A percentile compares a stretch with the other conserved stretches of the same genome.
These are phyloP conservation scores for Andrena praecox DNA, from an alignment of 2,888 invertebrate species.

Conservation along the genomic window DNA sequence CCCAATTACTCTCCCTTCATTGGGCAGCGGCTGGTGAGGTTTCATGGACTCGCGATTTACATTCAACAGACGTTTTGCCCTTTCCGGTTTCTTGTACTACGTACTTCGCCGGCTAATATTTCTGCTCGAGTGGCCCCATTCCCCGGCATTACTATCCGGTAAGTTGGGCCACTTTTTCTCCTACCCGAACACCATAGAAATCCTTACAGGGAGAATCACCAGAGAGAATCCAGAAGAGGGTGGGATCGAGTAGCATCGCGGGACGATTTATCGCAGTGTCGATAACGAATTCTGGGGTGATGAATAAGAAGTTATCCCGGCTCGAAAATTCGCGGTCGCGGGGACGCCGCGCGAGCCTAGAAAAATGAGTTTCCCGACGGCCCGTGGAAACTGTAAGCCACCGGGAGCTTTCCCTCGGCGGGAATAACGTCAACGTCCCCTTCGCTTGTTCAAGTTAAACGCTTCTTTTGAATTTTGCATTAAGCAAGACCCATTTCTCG, in stretches of 20 bases:
- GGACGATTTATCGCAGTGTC: constrained; percentile 42
- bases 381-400: constrained; percentile 5
- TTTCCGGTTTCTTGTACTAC: background rate
- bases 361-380: constrained; percentile 32
- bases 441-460: background rate
- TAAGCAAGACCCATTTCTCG: background rate
- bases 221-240: background rate
- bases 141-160: background rate
- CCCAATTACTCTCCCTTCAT: constrained; percentile 3
- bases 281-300: constrained; percentile 37
- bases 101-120: background rate
- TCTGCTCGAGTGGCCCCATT: constrained; percentile 8
- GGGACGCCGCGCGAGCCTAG: background rate
- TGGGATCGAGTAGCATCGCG: background rate
- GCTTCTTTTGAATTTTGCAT: background rate
- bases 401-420: background rate
- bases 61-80: background rate
- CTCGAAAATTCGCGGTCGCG: constrained; percentile 27
- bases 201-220: background rate
- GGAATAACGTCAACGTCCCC: background rate
- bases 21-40: background rate
- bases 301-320: constrained; percentile 40
- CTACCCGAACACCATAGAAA: background rate
- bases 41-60: constrained; percentile 9
- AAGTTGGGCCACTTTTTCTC: background rate